Base-by-base conservation (phyloP, 2,888 invertebrate species). In the Aporophyla lueneburgensis region DNA sequence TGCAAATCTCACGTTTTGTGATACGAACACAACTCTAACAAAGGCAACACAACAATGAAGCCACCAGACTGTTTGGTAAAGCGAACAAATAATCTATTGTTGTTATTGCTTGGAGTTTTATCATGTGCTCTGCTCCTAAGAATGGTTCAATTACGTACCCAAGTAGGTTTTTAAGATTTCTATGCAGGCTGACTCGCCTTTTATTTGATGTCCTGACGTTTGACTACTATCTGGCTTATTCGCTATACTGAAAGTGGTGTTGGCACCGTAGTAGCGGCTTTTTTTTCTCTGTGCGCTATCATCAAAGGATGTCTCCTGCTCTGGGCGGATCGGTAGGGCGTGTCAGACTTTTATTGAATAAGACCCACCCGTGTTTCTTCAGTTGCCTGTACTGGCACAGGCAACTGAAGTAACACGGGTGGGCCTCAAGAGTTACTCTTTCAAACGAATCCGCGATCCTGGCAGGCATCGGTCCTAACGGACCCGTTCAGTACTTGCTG, bases 81-180 rank as follows among this genome's bases (percentile, higher is more conserved):
- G 65, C 66, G 69, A 78, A 80, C 82, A 87, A 86, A 59, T 69
- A 74, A 65, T 78, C 78, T 74, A 83, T 88, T 88, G 86, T 88
- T 83, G 62, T 66, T 56, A 78, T 74, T 43, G 27, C 71, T 69
- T 16, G n/a, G n/a, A 68, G 78, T 73, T 61, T 68, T 67, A 71
- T 67, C 65, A 51, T 63, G 54, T 56, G 49, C 33, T 65, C 27
- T 14, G 12, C 40, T 43, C 54, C 27, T 68, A 63, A 71, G 80
- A 77, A 73, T 80, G 49, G 54, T 9, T 43, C 49, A 80, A 80
- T 80, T 79, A n/a, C n/a, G 16, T 27, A 14, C 7, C 40, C 10
- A 27, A 51, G 5, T n/a, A 33, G 2, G 54, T 73, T 72, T 9
- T 72, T 33, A 9, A 43, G n/a, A 54, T 71, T 51, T 61, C n/a